These are phyloP conservation scores for Lacerta agilis DNA, from an alignment of 2,797 vertebrate genomes.

Conservation along the genomic window DNA sequence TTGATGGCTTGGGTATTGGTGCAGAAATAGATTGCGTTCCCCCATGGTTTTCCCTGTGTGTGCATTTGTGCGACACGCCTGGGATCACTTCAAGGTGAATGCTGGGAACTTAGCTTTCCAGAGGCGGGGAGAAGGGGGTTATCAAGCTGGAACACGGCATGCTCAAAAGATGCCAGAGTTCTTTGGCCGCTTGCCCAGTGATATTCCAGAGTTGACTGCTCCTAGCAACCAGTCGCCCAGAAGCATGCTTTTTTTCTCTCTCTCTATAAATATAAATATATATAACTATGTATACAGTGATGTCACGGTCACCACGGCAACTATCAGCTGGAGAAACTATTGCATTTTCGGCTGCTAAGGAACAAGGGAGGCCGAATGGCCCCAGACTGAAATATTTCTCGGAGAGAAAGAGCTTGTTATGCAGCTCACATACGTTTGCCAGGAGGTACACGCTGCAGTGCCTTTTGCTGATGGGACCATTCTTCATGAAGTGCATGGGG, in stretches of 20 bases:
- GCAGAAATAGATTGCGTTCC: neutral
- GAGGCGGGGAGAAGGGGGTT: constrained; percentile 60
- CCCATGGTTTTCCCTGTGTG: neutral
- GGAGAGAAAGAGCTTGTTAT: neutral
- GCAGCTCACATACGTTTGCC: neutral
- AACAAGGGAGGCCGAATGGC: constrained; percentile 59
- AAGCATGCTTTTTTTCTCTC: constrained; percentile 79
- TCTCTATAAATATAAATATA: constrained; percentile 60
- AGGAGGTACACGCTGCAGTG: fast-evolving
- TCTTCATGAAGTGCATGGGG: fast-evolving
- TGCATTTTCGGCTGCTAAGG: constrained; percentile 77
- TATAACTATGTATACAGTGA: constrained; percentile 87
- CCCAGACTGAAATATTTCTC: constrained; percentile 62
- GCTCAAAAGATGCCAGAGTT: constrained; percentile 74
- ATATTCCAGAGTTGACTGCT: constrained; percentile 83
- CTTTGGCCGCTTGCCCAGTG: constrained; percentile 81
- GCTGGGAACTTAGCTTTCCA: constrained; percentile 46
- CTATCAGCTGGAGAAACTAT: constrained; percentile 84
- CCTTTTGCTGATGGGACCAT: constrained; percentile 47
- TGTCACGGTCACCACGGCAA: constrained; percentile 86
- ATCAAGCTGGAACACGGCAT: constrained; percentile 69
- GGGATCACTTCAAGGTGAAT: constrained; percentile 35
- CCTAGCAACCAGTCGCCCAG: constrained; percentile 87
- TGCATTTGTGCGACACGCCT: constrained; percentile 14
- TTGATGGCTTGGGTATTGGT: constrained; percentile 21